A percentile compares a stretch with the other conserved stretches of the same genome.
These are phyloP conservation scores for Crocallis elinguaria DNA, from an alignment of 2,888 invertebrate species.

Conservation along the genomic window DNA sequence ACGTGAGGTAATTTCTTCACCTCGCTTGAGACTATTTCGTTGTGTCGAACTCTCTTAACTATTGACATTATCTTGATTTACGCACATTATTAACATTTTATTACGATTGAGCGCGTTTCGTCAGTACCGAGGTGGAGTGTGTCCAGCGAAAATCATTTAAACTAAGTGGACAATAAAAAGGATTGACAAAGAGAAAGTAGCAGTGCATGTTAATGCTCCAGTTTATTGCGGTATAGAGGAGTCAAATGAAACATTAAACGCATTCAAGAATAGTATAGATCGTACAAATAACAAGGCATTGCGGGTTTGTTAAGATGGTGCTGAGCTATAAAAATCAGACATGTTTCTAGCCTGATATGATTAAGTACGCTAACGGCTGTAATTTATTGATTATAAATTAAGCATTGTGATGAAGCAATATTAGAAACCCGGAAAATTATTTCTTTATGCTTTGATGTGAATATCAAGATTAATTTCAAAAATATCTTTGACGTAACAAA, in stretches of 20 bases:
- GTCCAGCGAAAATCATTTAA: slow-evolving; percentile 24
- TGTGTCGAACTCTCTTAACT: slow-evolving; percentile 65
- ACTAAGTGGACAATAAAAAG: slow-evolving; percentile 37
- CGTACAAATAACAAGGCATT: too few relatives aligned
- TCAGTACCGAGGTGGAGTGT: slow-evolving; percentile 46
- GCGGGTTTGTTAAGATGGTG: too few relatives aligned
- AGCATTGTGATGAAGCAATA: background rate
- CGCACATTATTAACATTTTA: slow-evolving; percentile 80
- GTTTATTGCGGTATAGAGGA: too few relatives aligned
- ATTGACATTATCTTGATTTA: slow-evolving; percentile 82
- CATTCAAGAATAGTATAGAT: too few relatives aligned
- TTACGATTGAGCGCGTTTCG: slow-evolving; percentile 66
- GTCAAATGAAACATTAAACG: too few relatives aligned
- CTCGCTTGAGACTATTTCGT: slow-evolving; percentile 68
- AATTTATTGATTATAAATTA: background rate
- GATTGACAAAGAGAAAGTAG: slow-evolving; percentile 26
- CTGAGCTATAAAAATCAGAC: too few relatives aligned
- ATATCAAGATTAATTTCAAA: slow-evolving; percentile 22
- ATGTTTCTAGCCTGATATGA: too few relatives aligned
- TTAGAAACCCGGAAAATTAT: background rate
- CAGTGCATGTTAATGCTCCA: slow-evolving; percentile 3
- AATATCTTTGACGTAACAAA: slow-evolving; percentile 54
- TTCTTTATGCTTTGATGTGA: slow-evolving; percentile 15
- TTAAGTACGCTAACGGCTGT: too few relatives aligned
- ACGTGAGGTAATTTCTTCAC: slow-evolving; percentile 70